These are phyloP conservation scores for Tryphoninae sp. DNA, from an alignment of 2,888 invertebrate genomes.

Conservation along the genomic window DNA sequence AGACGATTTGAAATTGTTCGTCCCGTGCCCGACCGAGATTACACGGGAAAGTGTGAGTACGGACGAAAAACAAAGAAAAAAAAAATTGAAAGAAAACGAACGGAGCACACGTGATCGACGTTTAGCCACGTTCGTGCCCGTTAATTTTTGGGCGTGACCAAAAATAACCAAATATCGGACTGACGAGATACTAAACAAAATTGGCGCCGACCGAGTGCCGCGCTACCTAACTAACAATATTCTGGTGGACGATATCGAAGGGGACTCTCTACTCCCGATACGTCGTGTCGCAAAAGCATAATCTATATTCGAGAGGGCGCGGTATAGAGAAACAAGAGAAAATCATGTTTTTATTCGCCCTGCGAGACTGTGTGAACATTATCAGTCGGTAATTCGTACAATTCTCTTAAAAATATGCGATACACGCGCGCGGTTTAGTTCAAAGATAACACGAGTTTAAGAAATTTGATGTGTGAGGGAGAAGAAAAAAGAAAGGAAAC, in stretches of 20 bases:
- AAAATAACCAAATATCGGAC: constrained; percentile 72
- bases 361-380: constrained; percentile 10
- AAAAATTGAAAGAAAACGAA: constrained; percentile 23
- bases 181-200: constrained; percentile 63
- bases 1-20: constrained; percentile 20
- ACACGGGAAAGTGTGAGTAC: constrained; percentile 46
- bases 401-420: constrained; percentile 60
- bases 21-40: constrained; percentile 29
- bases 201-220: background rate
- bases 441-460: constrained; percentile 66
- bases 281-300: constrained; percentile 23
- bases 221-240: constrained; percentile 33
- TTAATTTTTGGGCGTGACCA: constrained; percentile 60
- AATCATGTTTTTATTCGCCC: constrained; percentile 14
- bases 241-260: constrained; percentile 29
- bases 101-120: constrained; percentile 40
- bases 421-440: constrained; percentile 60
- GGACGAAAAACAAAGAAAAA: background rate
- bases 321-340: background rate
- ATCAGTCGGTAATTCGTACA: constrained; percentile 21
- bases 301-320: background rate
- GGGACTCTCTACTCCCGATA: constrained; percentile 23
- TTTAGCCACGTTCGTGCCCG: constrained; percentile 43
- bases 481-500: constrained; percentile 45
- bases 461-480: constrained; percentile 30